Conservation (phyloP, 2,113 vertebrate species). For the Hucho hucho region DNA sequence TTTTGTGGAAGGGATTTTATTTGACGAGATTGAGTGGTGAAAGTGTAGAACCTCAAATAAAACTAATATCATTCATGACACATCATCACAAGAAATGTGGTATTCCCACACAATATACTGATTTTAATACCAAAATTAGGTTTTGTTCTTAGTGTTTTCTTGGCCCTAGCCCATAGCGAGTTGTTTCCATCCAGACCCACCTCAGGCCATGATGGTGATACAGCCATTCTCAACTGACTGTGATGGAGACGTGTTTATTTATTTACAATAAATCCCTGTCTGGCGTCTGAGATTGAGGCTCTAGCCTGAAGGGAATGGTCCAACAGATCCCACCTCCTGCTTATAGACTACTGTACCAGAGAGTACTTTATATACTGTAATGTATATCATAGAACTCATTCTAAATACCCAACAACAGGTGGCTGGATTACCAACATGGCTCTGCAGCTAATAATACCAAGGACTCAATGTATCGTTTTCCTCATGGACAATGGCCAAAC, state of each 20-base stretch:
- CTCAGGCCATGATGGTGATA: neutral
- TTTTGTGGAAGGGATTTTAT: neutral
- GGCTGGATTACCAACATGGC: constrained; percentile 58
- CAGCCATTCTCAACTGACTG: neutral
- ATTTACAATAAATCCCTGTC: neutral
- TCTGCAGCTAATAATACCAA: constrained; percentile 67
- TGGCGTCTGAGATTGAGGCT: neutral
- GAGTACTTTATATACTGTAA: neutral
- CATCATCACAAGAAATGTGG: neutral
- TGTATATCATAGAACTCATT: constrained; percentile 62
- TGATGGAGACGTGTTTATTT: neutral
- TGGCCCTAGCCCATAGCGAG: neutral
- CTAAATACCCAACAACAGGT: constrained; percentile 67
- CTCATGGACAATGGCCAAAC: constrained; percentile 57
- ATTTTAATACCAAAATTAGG: neutral
- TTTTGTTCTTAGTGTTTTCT: neutral
- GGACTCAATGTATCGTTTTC: constrained; percentile 56
- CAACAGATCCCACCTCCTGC: neutral
- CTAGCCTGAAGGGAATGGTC: neutral
- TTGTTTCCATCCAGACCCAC: neutral
- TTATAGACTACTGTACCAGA: neutral
- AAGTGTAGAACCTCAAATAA: neutral
- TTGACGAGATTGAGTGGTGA: neutral
- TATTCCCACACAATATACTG: neutral
- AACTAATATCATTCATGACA: neutral